Percentiles rank a stretch among this genome's conserved stretches.
phyloP scores from a whole-genome alignment of 2,888 invertebrate species.

The Galeruca laticollis region DNA sequence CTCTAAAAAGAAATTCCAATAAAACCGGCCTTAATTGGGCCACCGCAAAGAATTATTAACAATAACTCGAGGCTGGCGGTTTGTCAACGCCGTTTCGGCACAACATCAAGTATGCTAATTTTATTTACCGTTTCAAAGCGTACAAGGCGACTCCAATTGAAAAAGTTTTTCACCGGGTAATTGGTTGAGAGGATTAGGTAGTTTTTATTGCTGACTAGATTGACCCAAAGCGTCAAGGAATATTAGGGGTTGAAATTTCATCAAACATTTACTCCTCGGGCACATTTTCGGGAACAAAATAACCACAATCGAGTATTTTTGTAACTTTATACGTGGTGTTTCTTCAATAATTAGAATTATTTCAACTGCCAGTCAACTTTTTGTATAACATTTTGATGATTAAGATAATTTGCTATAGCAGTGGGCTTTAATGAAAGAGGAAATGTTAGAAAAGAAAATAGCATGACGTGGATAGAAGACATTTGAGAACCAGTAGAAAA shows the following conservation, averaged over 20 bases:
- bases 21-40: constrained; percentile 39
- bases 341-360: too few species aligned
- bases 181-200: constrained; percentile 38
- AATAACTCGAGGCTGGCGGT: constrained; percentile 29
- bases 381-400: too few species aligned
- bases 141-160: constrained; percentile 38
- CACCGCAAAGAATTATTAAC: constrained; percentile 30
- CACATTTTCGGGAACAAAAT: neutral
- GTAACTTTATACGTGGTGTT: too few species aligned
- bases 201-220: constrained; percentile 30
- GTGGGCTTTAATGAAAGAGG: too few species aligned
- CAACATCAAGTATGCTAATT: constrained; percentile 39
- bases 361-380: too few species aligned
- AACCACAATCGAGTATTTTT: neutral
- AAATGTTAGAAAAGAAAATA: too few species aligned
- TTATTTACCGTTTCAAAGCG: constrained; percentile 35
- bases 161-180: constrained; percentile 39
- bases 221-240: constrained; percentile 1
- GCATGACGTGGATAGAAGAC: too few species aligned
- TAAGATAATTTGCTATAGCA: too few species aligned
- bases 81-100: constrained; percentile 29
- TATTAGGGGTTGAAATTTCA: constrained; percentile 6
- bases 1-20: constrained; percentile 38
- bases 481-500: too few species aligned
- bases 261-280: constrained; percentile 3